Base-by-base conservation (phyloP, 37 sponge, comb jelly and placozoan genomes). In the Lycopodina hypogea region DNA sequence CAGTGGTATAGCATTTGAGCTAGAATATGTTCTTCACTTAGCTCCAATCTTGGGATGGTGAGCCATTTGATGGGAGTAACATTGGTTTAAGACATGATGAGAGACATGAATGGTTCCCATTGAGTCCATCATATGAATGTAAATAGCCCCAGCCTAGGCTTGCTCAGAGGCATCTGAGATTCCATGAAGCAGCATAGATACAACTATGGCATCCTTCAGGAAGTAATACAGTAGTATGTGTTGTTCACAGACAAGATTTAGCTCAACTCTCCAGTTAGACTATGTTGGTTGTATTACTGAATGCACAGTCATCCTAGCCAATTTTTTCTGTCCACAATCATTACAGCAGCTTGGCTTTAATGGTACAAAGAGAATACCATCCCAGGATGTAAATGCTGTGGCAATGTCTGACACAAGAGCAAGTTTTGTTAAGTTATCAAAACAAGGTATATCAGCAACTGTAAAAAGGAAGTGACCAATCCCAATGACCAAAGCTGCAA, bases 401-500 rank as follows among this genome's bases (percentile, higher is more conserved):
- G 83, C 75, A 42, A 83, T 56, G 36, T 83, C 83, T 24, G 68
- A 83, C 19, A 83, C 69, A 28, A 83, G 76, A 28, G 69, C 26
- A 19, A 75, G 32, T 60, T 75, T 83, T 33, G 83, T 83, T 29
- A 83, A 9, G 12, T 36, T 14, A 4, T 75, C 69, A 23, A 29
- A 1, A 22, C 34, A 70, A 26, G 83, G 67, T 15, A 34, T 36
- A 33, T 15, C 30, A 37, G 68, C 37, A 11, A 83, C 58, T n/a
- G 11, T 68, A 28, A 83, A 28, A 1, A 68, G 55, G 34, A 83
- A 83, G 28, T 66, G 56, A 56, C 75, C 83, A n/a, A 17, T 0
- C 0, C 12, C 8, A 22, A n/a, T n/a, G n/a, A n/a, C n/a, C n/a
- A n/a, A n/a, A n/a, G n/a, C n/a, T n/a, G n/a, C n/a, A n/a, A n/a